These are phyloP conservation scores for Axea sp. DNA, from an alignment of 2,888 invertebrate species.

Conservation along the genomic window DNA sequence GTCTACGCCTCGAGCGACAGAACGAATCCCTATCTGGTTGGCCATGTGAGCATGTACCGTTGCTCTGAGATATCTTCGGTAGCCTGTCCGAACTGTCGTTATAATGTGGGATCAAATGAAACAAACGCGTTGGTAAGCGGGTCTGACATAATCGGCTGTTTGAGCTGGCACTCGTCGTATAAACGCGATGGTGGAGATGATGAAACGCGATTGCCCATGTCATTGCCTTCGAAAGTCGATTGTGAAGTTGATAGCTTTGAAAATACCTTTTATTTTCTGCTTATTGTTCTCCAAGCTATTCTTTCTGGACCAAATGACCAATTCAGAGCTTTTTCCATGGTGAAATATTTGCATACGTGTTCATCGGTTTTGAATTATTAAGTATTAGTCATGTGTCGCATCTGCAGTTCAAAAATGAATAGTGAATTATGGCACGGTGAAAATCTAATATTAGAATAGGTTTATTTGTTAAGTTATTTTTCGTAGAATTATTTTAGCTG, in stretches of 20 bases:
- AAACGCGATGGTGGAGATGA: conserved; percentile 66
- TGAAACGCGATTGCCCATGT: conserved; percentile 67
- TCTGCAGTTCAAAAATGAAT: conserved; percentile 3
- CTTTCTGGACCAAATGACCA: conserved; percentile 44
- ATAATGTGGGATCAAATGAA: conserved; percentile 75
- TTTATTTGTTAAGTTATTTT: too few species aligned
- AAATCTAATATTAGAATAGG: too few species aligned
- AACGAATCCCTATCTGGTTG: conserved; percentile 67
- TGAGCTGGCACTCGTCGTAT: conserved; percentile 61
- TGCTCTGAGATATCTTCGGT: conserved; percentile 63
- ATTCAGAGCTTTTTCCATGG: conserved; percentile 23
- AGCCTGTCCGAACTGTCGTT: conserved; percentile 71
- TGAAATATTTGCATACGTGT: conserved; percentile 19
- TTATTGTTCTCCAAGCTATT: conserved; percentile 43
- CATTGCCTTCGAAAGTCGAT: conserved; percentile 62
- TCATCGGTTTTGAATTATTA: conserved; percentile 26
- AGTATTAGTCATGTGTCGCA: conserved; percentile 3
- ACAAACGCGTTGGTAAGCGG: conserved; percentile 73
- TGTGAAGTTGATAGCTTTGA: conserved; percentile 50
- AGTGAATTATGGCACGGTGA: conserved; percentile 4
- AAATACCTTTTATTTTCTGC: conserved; percentile 54
- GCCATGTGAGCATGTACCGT: conserved; percentile 65
- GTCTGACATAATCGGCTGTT: conserved; percentile 74
- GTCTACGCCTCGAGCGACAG: conserved; percentile 71
- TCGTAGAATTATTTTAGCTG: too few species aligned